A percentile compares a stretch with the other conserved stretches of the same genome.
phyloP scores from a whole-genome alignment of 2,113 vertebrate genomes.

The Amblyornis subalaris region DNA sequence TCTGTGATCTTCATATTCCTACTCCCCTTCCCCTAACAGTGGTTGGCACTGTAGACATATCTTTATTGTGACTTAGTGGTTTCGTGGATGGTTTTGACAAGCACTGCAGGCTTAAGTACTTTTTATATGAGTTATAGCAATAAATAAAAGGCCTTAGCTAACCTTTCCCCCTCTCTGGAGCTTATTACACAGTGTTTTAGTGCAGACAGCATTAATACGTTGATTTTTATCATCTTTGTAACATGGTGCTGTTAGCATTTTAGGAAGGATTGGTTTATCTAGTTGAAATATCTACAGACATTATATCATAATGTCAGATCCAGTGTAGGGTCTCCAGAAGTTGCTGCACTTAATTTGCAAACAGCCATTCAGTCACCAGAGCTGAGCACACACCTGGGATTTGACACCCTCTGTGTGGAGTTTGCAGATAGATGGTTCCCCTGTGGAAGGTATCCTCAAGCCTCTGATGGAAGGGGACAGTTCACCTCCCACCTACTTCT shows the following conservation, averaged over 20 bases:
- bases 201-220: neutral
- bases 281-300: neutral
- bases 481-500: neutral
- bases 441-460: neutral
- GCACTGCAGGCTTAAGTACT: neutral
- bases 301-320: neutral
- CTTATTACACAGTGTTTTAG: neutral
- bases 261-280: neutral
- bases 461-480: neutral
- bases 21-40: neutral
- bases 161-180: neutral
- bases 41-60: neutral
- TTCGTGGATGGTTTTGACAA: neutral
- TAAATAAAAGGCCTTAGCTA: neutral
- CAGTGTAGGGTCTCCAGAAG: accelerated
- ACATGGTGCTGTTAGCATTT: neutral
- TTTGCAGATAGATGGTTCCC: neutral
- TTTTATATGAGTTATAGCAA: neutral
- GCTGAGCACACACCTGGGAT: neutral
- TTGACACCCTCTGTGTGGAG: neutral
- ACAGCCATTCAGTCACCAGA: accelerated
- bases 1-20: neutral
- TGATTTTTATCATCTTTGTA: neutral
- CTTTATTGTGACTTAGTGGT: neutral
- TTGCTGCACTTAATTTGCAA: neutral